Evolutionary conservation across 2,888 invertebrate species (phyloP).

Genomic region (Anaspis maculata): DNA sequence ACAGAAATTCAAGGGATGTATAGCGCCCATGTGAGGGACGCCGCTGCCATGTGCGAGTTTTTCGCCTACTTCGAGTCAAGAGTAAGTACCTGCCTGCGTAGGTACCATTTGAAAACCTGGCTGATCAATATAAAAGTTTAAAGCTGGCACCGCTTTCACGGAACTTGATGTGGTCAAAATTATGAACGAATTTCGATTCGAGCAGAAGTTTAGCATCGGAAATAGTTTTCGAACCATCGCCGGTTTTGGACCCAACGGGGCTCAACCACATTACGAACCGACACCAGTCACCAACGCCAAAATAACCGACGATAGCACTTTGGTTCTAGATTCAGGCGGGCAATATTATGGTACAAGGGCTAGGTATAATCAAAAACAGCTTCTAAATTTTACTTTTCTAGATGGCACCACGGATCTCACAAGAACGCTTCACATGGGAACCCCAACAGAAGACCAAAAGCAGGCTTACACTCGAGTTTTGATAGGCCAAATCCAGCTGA

Average conservation of each 20-base stretch:
- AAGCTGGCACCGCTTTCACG: slow-evolving; percentile 39
- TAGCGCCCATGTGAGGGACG: slow-evolving; percentile 78
- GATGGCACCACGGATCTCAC: slow-evolving; percentile 92
- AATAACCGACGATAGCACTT: slow-evolving; percentile 67
- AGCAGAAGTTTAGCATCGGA: slow-evolving; percentile 65
- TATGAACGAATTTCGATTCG: slow-evolving; percentile 62
- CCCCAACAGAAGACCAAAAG: slow-evolving; percentile 61
- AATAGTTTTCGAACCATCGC: slow-evolving; percentile 81
- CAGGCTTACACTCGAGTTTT: slow-evolving; percentile 81
- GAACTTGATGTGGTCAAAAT: slow-evolving; percentile 65
- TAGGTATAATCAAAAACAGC: slow-evolving; percentile 1
- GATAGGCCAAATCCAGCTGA: slow-evolving; percentile 64
- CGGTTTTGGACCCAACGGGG: slow-evolving; percentile 79
- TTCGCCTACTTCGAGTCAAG: slow-evolving; percentile 64
- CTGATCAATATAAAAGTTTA: slow-evolving; percentile 24
- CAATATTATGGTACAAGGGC: slow-evolving; percentile 83
- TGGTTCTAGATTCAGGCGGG: slow-evolving; percentile 91
- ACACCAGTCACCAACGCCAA: slow-evolving; percentile 57
- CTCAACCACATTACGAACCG: slow-evolving; percentile 79
- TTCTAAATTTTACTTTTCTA: slow-evolving; percentile 27
- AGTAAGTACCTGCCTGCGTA: slow-evolving; percentile 38
- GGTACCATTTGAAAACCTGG: not conserved
- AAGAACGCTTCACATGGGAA: slow-evolving; percentile 80
- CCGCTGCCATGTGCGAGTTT: slow-evolving; percentile 81
- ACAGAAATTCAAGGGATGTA: slow-evolving; percentile 76